Percentiles rank a stretch among this genome's conserved stretches.
Evolutionary conservation across 2,797 vertebrate genomes (phyloP).

Genomic region (Bufotes viridis): DNA sequence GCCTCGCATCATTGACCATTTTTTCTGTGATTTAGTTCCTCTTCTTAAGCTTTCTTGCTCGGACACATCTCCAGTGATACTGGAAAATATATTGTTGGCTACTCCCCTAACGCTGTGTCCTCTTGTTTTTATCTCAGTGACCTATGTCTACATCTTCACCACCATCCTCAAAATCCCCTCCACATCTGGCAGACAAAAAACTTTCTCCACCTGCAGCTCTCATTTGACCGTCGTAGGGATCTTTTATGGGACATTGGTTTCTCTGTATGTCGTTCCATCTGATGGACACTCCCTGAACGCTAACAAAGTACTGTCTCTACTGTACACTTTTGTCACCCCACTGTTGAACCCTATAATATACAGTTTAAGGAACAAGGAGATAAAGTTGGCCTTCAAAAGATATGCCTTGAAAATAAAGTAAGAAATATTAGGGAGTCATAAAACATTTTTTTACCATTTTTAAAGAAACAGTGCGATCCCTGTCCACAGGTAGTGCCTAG

Average conservation of each 20-base stretch:
- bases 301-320: slow-evolving; percentile 44
- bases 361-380: slow-evolving; percentile 48
- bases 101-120: slow-evolving; percentile 61
- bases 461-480: too few species aligned
- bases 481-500: too few species aligned
- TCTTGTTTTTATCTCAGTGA: slow-evolving; percentile 63
- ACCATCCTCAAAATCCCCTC: slow-evolving; percentile 65
- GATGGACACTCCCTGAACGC: slow-evolving; percentile 6
- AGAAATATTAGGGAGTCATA: not conserved
- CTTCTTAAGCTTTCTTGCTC: slow-evolving; percentile 64
- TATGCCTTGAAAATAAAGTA: not conserved
- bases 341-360: slow-evolving; percentile 51
- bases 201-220: slow-evolving; percentile 51
- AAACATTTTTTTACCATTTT: not conserved
- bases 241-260: slow-evolving; percentile 43
- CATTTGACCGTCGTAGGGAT: slow-evolving; percentile 62
- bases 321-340: slow-evolving; percentile 43
- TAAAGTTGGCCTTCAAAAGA: slow-evolving; percentile 15
- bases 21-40: slow-evolving; percentile 69
- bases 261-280: slow-evolving; percentile 19
- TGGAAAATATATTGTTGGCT: slow-evolving; percentile 63
- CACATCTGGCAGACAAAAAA: slow-evolving; percentile 52
- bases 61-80: slow-evolving; percentile 36
- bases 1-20: slow-evolving; percentile 62
- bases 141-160: slow-evolving; percentile 63